A percentile compares a stretch with the other conserved stretches of the same genome.
Conservation (phyloP, 2,888 invertebrate species). For the Leuctra nigra region DNA sequence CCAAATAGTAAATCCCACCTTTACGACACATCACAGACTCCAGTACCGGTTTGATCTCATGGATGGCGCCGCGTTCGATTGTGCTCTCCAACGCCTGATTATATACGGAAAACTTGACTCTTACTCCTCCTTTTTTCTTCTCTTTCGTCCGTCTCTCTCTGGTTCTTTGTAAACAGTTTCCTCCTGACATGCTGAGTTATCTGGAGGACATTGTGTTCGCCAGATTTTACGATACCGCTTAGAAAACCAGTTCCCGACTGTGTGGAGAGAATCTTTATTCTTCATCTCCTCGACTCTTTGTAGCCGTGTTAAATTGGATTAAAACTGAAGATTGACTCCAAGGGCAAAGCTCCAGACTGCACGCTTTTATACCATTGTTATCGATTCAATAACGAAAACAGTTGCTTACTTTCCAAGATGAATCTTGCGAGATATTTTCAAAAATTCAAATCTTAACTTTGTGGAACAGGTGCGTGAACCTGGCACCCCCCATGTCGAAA, state of each 20-base stretch:
- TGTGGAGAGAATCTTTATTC: conserved; percentile 15
- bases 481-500: no score
- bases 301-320: conserved; percentile 23
- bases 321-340: conserved; percentile 11
- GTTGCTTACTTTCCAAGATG: no score
- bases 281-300: conserved; percentile 14
- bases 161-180: conserved; percentile 11
- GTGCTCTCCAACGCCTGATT: background rate
- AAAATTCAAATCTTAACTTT: no score
- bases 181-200: conserved; percentile 14
- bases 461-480: no score
- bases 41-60: conserved; percentile 10
- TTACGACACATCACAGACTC: conserved; percentile 6
- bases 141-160: no score
- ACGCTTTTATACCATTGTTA: no score
- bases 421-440: no score
- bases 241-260: conserved; percentile 4
- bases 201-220: conserved; percentile 10
- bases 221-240: conserved; percentile 17
- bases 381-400: no score
- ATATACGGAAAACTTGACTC: conserved; percentile 6
- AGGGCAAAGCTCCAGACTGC: conserved; percentile 1
- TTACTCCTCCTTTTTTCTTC: background rate
- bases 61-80: conserved; percentile 3
- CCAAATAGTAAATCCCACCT: background rate